Evolutionary conservation across 37 sponge, comb jelly and placozoan genomes (phyloP).

Genomic region (Spongia lamella): DNA sequence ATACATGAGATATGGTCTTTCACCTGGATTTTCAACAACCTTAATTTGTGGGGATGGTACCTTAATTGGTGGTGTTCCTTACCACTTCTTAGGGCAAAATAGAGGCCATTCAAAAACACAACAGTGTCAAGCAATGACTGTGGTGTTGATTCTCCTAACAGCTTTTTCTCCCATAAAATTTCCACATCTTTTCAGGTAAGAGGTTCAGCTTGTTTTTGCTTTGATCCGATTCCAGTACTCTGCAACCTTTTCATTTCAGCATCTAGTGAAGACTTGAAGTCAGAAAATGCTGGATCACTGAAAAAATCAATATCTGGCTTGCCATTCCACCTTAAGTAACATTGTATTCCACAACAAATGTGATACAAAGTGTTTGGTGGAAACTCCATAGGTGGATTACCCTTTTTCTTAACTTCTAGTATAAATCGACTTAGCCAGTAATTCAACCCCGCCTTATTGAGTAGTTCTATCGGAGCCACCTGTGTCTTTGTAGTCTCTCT

Average conservation of each 20-base stretch:
- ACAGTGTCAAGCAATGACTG: slow-evolving; percentile 2
- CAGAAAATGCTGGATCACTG: neutral
- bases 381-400: slow-evolving; percentile 6
- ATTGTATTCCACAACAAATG: slow-evolving; percentile 23
- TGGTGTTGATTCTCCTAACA: neutral
- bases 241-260: neutral
- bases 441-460: slow-evolving; percentile 1
- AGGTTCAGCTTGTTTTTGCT: slow-evolving; percentile 18
- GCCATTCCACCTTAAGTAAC: slow-evolving; percentile 14
- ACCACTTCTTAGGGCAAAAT: neutral
- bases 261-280: neutral
- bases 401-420: slow-evolving; percentile 16
- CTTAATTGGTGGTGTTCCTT: neutral
- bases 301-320: slow-evolving; percentile 10
- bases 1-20: neutral
- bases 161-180: neutral
- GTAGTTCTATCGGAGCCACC: neutral
- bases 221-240: neutral
- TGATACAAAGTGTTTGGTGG: slow-evolving; percentile 36
- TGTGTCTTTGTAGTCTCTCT: neutral
- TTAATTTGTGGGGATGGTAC: neutral
- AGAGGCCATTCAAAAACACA: neutral
- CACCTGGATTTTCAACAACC: neutral
- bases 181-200: neutral
- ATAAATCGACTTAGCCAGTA: slow-evolving; percentile 31